These are phyloP conservation scores for Ciona savignyi DNA, from an alignment of 23 tunicate species.

Conservation along the genomic window DNA sequence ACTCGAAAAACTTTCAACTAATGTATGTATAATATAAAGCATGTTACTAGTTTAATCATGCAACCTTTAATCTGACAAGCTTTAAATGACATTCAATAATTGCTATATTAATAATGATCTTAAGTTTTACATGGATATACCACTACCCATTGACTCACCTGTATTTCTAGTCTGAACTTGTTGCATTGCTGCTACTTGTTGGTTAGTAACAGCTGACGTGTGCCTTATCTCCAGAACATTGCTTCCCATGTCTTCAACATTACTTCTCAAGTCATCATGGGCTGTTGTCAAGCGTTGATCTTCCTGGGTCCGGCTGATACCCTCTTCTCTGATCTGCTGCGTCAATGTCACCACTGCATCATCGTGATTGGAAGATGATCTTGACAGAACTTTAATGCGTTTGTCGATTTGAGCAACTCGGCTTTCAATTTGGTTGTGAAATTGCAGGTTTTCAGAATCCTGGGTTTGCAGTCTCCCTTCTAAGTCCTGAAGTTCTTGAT, in stretches of 20 bases:
- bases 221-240: not conserved
- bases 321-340: constrained; percentile 14
- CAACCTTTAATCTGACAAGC: too few species aligned
- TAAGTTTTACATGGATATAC: too few species aligned
- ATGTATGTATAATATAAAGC: too few species aligned
- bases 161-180: constrained; percentile 13
- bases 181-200: constrained; percentile 2
- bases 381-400: constrained; percentile 5
- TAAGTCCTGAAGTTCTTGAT: constrained; percentile 6
- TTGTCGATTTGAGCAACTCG: constrained; percentile 11
- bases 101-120: too few species aligned
- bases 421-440: constrained; percentile 23
- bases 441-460: constrained; percentile 4
- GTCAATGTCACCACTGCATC: constrained; percentile 4
- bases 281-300: not conserved
- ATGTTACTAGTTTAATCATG: too few species aligned
- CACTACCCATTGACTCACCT: too few species aligned
- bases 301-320: not conserved
- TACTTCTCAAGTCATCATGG: not conserved
- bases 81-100: too few species aligned
- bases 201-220: not conserved
- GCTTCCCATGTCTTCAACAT: not conserved
- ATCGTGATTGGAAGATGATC: not conserved
- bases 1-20: too few species aligned
- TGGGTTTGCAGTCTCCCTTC: constrained; percentile 24